Base-by-base conservation (phyloP, 2,888 invertebrate species). In the Ectemnius cavifrons region DNA sequence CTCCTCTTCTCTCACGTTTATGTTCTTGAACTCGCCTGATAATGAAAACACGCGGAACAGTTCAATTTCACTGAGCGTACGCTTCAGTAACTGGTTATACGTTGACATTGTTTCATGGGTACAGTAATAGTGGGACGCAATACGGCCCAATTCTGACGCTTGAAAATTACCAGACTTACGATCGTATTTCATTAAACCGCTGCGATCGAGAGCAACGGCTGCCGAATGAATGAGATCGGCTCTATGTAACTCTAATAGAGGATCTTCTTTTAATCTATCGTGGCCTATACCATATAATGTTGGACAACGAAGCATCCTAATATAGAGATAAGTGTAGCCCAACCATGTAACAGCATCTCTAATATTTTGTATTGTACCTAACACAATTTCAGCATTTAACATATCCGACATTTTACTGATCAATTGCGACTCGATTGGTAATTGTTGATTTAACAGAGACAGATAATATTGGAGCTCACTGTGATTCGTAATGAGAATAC, bases 111-210 rank as follows among this genome's bases (percentile, higher is more conserved):
- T 98, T 83, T 99, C 99, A 91, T 97, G 96, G 0, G 99, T 98
- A 89, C 98, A 97, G 92, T 99, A 99, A 93, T 97, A 99, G 92
- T 99, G 99, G 0, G 98, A 98, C 3, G 99, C 97, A 88, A 99
- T 99, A 49, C 99, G 94, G 0, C 99, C 99, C 11, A 99, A 92
- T 91, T 99, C 99, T 0, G 99, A 99, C 0, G 97, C 95, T 88
- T 96, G 94, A 81, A 97, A 95, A 85, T 94, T 93, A 1, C 99
- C 99, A 1, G 96, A 95, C 90, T 98, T 98, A 14, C 98, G 94
- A 86, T 99, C 99, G 91, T 99, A 99, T 84, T 98, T 98, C 14
- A 98, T 92, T 0, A 99, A 92, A n/a, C 98, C 97, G 86, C 97
- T 97, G 81, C 98, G 96, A 91, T 99, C 99, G 63, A 99, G 92